phyloP scores from a whole-genome alignment of 2,888 invertebrate species.

The Agonopterix arenella region DNA sequence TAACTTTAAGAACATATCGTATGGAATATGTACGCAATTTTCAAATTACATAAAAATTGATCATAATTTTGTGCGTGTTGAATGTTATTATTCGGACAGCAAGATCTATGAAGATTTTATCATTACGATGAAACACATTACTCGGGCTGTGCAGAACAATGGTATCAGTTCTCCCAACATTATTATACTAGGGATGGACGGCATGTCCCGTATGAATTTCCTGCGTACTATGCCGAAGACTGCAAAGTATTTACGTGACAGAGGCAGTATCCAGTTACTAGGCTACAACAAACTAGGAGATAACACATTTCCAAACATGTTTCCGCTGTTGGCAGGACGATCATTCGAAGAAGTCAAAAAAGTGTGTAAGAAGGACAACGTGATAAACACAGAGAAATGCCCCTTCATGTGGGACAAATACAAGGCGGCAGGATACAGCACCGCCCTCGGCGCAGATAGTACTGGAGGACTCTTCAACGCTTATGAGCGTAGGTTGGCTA shows the following conservation, averaged over 20 bases:
- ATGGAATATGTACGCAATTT: constrained; percentile 57
- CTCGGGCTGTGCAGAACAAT: background rate
- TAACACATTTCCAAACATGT: constrained; percentile 91
- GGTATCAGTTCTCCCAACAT: constrained; percentile 72
- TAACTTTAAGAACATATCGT: constrained; percentile 24
- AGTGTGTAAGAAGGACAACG: constrained; percentile 73
- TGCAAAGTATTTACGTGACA: constrained; percentile 66
- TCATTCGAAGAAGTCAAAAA: constrained; percentile 73
- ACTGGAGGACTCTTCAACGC: constrained; percentile 44
- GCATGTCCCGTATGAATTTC: constrained; percentile 88
- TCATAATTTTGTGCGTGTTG: constrained; percentile 81
- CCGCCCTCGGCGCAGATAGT: constrained; percentile 87
- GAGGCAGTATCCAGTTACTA: constrained; percentile 82
- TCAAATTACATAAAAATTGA: constrained; percentile 38
- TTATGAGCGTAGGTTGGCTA: constrained; percentile 63
- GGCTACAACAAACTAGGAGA: constrained; percentile 94
- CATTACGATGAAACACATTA: background rate
- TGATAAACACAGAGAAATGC: constrained; percentile 81
- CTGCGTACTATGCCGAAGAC: constrained; percentile 87
- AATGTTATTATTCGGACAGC: constrained; percentile 63
- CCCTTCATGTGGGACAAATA: constrained; percentile 89
- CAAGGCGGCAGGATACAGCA: constrained; percentile 81
- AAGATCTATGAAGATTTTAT: constrained; percentile 16
- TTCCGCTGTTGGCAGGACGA: constrained; percentile 84
- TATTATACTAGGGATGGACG: constrained; percentile 87